Evolutionary conservation across 2,797 vertebrate genomes (phyloP).

Genomic region (Dipus sagitta): DNA sequence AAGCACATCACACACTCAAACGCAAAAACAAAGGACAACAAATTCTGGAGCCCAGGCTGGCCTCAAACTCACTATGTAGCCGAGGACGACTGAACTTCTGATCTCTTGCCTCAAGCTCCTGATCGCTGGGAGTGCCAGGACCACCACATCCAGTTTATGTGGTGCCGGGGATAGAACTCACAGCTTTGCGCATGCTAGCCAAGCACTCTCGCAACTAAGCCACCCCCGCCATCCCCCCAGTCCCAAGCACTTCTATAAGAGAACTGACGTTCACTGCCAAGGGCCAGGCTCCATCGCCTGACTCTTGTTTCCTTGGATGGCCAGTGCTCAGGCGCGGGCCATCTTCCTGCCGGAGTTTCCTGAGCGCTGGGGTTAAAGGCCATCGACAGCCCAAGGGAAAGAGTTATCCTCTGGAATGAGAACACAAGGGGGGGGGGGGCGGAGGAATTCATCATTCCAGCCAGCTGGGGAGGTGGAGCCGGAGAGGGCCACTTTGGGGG

Average conservation of each 20-base stretch:
- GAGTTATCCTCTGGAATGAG: neutral
- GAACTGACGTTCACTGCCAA: accelerated
- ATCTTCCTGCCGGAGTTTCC: no score
- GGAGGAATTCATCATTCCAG: neutral
- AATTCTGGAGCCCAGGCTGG: neutral
- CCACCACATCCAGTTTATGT: neutral
- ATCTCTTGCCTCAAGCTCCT: neutral
- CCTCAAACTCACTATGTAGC: neutral
- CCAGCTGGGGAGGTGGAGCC: neutral
- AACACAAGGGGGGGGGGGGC: neutral
- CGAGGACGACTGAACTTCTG: neutral
- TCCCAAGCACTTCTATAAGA: neutral
- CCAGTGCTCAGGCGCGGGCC: no score
- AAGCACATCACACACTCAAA: no score
- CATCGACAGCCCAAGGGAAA: neutral
- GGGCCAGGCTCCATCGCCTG: accelerated
- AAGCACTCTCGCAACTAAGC: neutral
- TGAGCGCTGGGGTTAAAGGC: neutral
- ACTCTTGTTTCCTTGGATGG: neutral
- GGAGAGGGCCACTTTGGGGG: neutral
- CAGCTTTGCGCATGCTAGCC: neutral
- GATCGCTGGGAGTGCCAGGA: neutral
- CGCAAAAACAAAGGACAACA: no score
- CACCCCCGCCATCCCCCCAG: neutral
- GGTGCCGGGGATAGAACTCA: neutral